Evolutionary conservation across 2,797 vertebrate genomes (phyloP).

Genomic region (Acanthornis magna): DNA sequence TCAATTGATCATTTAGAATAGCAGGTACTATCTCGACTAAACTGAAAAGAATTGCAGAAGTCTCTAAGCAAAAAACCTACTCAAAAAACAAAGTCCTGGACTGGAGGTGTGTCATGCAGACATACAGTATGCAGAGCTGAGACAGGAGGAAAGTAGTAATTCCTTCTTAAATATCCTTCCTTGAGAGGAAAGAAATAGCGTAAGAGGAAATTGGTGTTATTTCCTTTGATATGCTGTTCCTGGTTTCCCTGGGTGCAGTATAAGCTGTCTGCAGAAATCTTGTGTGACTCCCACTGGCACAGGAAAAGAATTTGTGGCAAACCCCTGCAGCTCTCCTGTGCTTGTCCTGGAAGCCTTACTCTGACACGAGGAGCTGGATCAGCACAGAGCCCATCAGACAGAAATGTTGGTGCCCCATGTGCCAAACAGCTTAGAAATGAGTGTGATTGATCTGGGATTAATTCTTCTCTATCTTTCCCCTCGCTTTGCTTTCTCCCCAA

Average conservation of each 20-base stretch:
- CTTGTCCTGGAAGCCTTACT: not conserved
- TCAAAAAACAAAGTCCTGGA: not conserved
- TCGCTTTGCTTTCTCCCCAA: not conserved
- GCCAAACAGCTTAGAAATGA: not conserved
- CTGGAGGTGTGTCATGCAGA: not conserved
- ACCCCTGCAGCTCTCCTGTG: rapidly evolving
- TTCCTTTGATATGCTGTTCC: not conserved
- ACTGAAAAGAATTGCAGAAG: not conserved
- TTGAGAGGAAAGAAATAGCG: rapidly evolving
- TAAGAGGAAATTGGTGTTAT: not conserved
- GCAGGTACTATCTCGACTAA: not conserved
- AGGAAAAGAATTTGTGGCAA: not conserved
- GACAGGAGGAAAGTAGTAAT: not conserved
- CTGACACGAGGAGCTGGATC: rapidly evolving
- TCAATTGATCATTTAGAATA: not conserved
- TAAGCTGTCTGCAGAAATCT: not conserved
- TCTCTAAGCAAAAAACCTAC: not conserved
- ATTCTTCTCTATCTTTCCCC: not conserved
- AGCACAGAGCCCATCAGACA: not conserved
- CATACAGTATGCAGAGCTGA: not conserved
- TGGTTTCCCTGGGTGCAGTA: not conserved
- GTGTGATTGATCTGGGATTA: not conserved
- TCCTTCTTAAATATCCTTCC: not conserved
- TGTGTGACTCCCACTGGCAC: not conserved
- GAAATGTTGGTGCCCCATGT: not conserved